These are phyloP conservation scores for Aleadryas rufinucha DNA, from an alignment of 2,113 vertebrate genomes.

Conservation along the genomic window DNA sequence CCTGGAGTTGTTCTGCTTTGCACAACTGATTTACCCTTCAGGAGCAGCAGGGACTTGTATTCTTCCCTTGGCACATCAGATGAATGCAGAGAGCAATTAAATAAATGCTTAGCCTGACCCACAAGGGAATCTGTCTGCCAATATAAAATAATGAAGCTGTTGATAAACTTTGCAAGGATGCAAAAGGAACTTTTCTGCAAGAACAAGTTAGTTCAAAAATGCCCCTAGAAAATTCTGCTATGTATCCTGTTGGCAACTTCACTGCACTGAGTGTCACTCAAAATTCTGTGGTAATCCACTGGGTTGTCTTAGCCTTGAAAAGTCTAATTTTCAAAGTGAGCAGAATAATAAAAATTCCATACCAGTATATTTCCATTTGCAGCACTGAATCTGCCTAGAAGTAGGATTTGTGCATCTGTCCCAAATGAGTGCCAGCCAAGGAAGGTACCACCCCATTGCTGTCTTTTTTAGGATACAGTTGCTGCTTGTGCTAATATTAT, in stretches of 20 bases:
- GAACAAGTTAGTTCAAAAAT: background rate
- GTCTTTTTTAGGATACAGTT: constrained; percentile 10
- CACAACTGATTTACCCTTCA: background rate
- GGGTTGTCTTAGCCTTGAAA: background rate
- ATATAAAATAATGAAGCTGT: background rate
- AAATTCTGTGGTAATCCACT: background rate
- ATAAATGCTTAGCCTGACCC: background rate
- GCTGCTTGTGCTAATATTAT: constrained; percentile 22
- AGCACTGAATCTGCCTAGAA: constrained; percentile 17
- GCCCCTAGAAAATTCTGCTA: background rate
- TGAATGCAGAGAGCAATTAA: background rate
- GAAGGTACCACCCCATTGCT: background rate
- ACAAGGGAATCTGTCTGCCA: background rate
- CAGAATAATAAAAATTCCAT: background rate
- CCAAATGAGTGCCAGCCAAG: background rate
- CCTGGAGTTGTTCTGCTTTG: background rate
- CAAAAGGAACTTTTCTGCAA: background rate
- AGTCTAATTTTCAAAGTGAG: background rate
- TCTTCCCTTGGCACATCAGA: background rate
- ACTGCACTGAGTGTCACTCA: background rate
- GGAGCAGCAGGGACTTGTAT: background rate
- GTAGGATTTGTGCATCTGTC: background rate
- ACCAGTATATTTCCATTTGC: background rate
- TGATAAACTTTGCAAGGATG: background rate
- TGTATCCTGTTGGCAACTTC: background rate